Conservation (phyloP, 2,797 vertebrate species). For the Pitangus sulphuratus region DNA sequence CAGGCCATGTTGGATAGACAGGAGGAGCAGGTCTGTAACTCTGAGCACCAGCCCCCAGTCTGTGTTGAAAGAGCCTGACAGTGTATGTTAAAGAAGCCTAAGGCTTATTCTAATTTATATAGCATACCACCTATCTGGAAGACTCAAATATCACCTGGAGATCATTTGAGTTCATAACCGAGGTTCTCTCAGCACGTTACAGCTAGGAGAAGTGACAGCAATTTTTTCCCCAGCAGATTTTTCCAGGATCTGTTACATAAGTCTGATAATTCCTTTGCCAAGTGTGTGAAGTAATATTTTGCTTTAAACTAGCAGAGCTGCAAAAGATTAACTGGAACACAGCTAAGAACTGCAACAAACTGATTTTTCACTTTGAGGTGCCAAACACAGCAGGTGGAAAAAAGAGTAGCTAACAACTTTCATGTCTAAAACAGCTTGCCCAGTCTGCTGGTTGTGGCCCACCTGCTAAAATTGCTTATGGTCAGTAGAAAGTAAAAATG, state of each 20-base stretch:
- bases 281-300: not conserved
- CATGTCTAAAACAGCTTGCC: not conserved
- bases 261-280: not conserved
- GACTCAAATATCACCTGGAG: not conserved
- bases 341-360: not conserved
- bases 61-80: not conserved
- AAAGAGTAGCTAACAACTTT: not conserved
- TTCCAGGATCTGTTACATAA: not conserved
- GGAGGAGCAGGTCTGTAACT: not conserved
- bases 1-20: not conserved
- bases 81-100: not conserved
- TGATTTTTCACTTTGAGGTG: slow-evolving; percentile 19
- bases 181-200: not conserved
- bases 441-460: not conserved
- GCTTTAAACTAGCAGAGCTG: not conserved
- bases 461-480: not conserved
- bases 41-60: not conserved
- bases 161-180: not conserved
- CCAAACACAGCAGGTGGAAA: not conserved
- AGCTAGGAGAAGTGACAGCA: not conserved
- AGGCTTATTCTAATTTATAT: not conserved
- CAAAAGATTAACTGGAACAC: not conserved
- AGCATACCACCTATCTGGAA: not conserved
- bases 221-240: slow-evolving; percentile 22
- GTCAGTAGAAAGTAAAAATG: not conserved